Conservation (phyloP, 2,113 vertebrate genomes). For the Cavia aperea region DNA sequence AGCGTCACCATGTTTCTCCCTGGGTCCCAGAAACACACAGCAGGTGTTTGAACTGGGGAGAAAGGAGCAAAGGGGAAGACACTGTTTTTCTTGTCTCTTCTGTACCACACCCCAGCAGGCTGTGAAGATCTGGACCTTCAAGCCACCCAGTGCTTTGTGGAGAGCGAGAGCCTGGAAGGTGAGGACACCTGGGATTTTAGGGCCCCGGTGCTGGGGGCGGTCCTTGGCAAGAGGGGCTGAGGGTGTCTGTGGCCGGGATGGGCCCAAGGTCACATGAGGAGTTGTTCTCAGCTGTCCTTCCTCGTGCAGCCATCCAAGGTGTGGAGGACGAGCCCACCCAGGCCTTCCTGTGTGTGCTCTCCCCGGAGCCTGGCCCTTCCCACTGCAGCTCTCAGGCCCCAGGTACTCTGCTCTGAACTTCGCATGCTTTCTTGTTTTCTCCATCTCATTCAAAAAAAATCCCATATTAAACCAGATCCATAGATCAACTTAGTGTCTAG, state of each 20-base stretch:
- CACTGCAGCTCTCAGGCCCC: background rate
- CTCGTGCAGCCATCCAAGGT: background rate
- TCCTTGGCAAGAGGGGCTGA: background rate
- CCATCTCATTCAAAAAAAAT: background rate
- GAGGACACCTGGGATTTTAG: background rate
- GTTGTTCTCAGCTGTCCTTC: background rate
- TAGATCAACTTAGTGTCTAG: background rate
- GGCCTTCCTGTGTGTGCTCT: constrained; percentile 13
- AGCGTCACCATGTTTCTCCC: background rate
- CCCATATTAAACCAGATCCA: background rate
- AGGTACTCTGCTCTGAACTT: constrained; percentile 10
- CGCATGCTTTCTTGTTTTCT: background rate
- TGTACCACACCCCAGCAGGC: constrained; percentile 41
- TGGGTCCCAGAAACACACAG: background rate
- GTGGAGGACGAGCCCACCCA: constrained; percentile 62
- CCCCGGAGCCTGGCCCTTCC: constrained; percentile 35
- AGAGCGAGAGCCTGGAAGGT: constrained; percentile 37
- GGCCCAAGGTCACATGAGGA: background rate
- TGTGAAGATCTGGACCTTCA: constrained; percentile 60
- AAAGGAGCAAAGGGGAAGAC: background rate
- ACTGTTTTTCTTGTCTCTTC: background rate
- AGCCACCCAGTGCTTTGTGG: constrained; percentile 69
- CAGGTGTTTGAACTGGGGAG: background rate
- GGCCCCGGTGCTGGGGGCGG: background rate
- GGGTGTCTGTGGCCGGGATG: background rate